Percentiles rank a stretch among this genome's conserved stretches.
Conservation (phyloP, 2,113 vertebrate species). For the Mustelus asterias region DNA sequence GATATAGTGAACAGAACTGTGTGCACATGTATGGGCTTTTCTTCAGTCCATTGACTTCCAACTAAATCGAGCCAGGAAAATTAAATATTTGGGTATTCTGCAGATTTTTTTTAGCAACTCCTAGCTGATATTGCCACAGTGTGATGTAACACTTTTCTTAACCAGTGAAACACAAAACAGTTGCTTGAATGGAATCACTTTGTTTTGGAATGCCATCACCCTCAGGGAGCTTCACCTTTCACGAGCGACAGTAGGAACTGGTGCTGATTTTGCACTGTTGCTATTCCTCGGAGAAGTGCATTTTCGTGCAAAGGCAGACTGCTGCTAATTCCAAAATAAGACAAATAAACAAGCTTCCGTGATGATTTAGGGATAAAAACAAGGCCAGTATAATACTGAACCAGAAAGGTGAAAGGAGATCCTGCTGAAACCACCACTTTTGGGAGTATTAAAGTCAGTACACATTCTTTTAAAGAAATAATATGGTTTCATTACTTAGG, state of each 20-base stretch:
- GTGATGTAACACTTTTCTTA: neutral
- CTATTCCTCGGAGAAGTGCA: constrained; percentile 9
- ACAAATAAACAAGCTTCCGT: neutral
- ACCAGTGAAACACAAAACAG: neutral
- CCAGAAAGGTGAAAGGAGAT: neutral
- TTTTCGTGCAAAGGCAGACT: constrained; percentile 7
- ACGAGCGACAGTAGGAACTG: too few species aligned
- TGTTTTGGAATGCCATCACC: neutral
- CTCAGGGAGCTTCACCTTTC: neutral
- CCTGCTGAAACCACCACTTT: neutral
- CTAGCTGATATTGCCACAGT: neutral
- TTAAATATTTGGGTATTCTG: neutral
- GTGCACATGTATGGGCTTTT: too few species aligned
- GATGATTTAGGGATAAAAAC: neutral
- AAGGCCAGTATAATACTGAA: neutral
- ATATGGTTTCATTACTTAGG: neutral
- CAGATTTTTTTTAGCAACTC: too few species aligned
- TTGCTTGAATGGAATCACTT: neutral
- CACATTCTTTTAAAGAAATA: neutral
- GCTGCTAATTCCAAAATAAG: neutral
- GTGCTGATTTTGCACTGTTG: neutral
- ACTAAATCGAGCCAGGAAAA: neutral
- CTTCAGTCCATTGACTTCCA: neutral
- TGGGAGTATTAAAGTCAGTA: neutral
- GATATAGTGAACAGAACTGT: neutral